These are phyloP conservation scores for Cryptocephalus moraei DNA, from an alignment of 2,888 invertebrate species.

Conservation along the genomic window DNA sequence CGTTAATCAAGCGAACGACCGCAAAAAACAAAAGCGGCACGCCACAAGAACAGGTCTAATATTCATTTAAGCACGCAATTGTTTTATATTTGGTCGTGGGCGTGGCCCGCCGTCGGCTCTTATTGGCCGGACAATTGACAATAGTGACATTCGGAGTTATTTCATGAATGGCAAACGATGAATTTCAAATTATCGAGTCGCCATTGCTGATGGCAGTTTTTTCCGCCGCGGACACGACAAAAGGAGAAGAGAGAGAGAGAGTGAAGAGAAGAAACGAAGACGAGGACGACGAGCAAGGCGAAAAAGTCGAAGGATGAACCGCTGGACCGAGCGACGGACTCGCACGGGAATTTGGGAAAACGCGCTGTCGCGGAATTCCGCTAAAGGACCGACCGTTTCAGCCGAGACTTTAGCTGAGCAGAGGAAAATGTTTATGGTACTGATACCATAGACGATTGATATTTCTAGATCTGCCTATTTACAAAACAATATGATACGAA, in stretches of 20 bases:
- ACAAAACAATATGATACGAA: no score
- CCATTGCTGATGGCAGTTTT: constrained; percentile 15
- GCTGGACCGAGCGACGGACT: no score
- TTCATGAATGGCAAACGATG: constrained; percentile 26
- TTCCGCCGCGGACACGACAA: not conserved
- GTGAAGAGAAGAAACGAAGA: not conserved
- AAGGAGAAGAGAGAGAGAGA: not conserved
- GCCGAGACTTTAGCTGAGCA: no score
- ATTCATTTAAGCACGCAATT: constrained; percentile 24
- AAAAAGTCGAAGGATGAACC: no score
- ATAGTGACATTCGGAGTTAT: constrained; percentile 18
- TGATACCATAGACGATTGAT: no score
- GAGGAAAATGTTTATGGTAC: no score
- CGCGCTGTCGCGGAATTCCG: no score
- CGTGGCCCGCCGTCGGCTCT: constrained; percentile 20
- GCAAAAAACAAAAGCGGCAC: constrained; percentile 14
- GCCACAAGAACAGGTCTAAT: constrained; percentile 16
- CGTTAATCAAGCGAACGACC: constrained; percentile 14
- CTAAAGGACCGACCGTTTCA: no score
- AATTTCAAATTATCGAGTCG: constrained; percentile 26
- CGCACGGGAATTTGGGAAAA: no score
- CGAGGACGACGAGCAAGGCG: not conserved
- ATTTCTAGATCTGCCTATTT: no score
- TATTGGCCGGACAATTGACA: constrained; percentile 30
- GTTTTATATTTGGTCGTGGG: constrained; percentile 28